These are phyloP conservation scores for Onychomys arenicola DNA, from an alignment of 2,797 vertebrate genomes.

Conservation along the genomic window DNA sequence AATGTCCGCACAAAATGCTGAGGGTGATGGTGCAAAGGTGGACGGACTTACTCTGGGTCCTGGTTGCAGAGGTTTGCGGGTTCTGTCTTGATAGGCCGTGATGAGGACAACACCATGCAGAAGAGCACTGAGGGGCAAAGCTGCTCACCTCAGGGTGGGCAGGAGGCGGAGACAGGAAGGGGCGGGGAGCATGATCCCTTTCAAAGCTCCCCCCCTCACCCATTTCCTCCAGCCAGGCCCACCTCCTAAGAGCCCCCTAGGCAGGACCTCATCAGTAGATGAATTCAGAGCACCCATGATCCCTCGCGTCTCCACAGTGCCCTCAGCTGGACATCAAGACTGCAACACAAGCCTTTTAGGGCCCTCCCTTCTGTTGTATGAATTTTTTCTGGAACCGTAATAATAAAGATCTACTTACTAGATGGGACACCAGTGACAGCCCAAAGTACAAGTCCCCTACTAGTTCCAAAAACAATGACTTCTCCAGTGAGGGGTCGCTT, in stretches of 20 bases:
- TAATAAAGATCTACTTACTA: background rate
- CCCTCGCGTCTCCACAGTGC: background rate
- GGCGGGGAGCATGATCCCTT: no score
- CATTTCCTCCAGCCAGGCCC: background rate
- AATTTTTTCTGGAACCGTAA: background rate
- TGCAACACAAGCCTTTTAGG: background rate
- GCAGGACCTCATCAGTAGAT: no score
- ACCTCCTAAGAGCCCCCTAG: background rate
- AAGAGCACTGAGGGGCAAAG: background rate
- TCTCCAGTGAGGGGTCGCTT: background rate
- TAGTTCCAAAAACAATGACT: background rate
- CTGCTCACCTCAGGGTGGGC: background rate
- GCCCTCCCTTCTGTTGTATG: background rate
- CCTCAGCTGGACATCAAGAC: background rate
- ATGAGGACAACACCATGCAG: fast-evolving
- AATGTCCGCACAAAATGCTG: background rate
- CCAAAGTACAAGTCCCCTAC: background rate
- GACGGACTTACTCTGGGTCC: background rate
- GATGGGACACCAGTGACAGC: background rate
- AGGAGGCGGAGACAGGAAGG: background rate
- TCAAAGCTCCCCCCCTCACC: background rate
- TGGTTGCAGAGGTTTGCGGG: background rate
- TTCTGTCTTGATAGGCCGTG: background rate
- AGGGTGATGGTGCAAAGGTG: background rate
- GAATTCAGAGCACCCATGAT: background rate